Conservation (phyloP, 2,113 vertebrate species). For the Nanger granti region DNA sequence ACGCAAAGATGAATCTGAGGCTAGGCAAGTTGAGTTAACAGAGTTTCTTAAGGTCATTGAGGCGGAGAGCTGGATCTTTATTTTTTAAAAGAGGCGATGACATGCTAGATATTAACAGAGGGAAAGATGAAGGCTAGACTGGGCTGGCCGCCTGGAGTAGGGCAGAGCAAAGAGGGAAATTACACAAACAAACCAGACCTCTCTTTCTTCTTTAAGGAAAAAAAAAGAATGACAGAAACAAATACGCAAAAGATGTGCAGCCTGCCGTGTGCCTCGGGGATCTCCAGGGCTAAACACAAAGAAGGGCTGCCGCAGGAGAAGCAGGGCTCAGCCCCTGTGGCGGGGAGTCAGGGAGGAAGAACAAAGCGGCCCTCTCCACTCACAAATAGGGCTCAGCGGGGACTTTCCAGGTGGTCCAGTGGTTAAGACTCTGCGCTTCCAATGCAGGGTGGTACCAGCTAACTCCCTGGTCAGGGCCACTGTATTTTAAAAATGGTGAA, state of each 20-base stretch:
- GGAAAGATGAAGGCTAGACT: neutral
- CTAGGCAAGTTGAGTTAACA: neutral
- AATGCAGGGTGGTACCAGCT: neutral
- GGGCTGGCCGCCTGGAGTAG: neutral
- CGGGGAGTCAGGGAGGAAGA: neutral
- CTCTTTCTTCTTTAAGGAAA: slow-evolving; percentile 23
- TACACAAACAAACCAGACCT: neutral
- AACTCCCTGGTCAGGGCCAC: neutral
- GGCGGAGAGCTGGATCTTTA: slow-evolving; percentile 8
- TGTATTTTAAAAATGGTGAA: neutral
- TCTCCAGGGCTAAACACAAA: neutral
- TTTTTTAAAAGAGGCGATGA: slow-evolving; percentile 51
- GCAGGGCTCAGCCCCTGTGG: neutral
- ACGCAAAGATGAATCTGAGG: neutral
- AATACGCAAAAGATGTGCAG: neutral
- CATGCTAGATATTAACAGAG: slow-evolving; percentile 40
- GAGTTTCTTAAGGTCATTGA: slow-evolving; percentile 14
- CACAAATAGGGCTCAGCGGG: neutral
- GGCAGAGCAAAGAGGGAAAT: slow-evolving; percentile 22
- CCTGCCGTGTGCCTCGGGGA: neutral
- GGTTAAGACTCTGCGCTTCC: neutral
- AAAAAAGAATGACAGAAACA: neutral
- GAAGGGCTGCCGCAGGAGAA: neutral
- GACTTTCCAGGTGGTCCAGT: neutral
- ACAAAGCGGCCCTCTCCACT: neutral